These are phyloP conservation scores for Cephus spinipes DNA, from an alignment of 2,888 invertebrate genomes.

Conservation along the genomic window DNA sequence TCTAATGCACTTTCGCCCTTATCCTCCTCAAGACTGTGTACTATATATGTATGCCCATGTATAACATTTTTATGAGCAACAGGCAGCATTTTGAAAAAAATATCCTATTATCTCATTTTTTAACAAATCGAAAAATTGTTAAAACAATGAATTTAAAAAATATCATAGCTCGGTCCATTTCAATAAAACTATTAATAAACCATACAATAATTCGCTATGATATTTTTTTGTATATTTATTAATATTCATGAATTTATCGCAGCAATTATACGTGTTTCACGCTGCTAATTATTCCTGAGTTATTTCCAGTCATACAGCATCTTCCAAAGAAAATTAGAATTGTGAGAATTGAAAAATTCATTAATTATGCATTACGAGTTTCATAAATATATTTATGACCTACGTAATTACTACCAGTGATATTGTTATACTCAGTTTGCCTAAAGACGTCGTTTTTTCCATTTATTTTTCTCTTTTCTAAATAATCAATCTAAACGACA, in stretches of 20 bases:
- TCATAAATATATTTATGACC: background rate
- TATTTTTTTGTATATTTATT: background rate
- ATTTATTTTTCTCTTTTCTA: background rate
- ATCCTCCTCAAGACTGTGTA: background rate
- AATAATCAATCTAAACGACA: background rate
- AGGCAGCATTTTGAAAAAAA: background rate
- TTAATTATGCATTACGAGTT: background rate
- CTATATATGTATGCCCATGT: background rate
- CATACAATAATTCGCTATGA: background rate
- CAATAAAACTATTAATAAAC: background rate
- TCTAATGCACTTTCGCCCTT: background rate
- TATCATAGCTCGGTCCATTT: background rate
- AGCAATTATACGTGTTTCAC: background rate
- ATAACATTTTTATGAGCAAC: background rate
- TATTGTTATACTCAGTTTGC: too few species aligned
- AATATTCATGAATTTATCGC: background rate
- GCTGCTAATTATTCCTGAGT: background rate
- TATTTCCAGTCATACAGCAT: background rate
- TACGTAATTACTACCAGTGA: background rate
- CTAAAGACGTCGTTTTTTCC: background rate
- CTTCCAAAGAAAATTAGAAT: background rate
- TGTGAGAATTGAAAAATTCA: background rate
- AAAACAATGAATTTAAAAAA: background rate
- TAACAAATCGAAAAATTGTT: background rate
- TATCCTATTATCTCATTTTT: background rate